Evolutionary conservation across 2,113 vertebrate species (phyloP).

Genomic region (Siniperca chuatsi): DNA sequence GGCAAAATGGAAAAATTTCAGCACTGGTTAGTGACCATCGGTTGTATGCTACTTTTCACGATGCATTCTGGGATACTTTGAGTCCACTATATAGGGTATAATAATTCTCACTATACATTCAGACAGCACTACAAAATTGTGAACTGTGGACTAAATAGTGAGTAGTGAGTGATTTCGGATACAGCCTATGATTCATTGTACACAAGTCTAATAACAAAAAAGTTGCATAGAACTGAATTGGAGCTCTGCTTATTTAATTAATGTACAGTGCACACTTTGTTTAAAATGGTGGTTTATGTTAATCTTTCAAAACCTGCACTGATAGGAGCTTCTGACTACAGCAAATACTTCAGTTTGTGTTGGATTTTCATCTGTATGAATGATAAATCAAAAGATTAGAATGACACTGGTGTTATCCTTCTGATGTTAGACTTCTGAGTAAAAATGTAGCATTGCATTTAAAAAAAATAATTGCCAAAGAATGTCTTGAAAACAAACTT

Average conservation of each 20-base stretch:
- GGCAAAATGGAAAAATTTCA: too few relatives aligned
- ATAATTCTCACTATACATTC: too few relatives aligned
- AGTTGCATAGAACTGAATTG: too few relatives aligned
- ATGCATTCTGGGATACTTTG: too few relatives aligned
- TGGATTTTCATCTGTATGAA: neutral
- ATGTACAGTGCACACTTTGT: neutral
- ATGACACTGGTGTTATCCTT: neutral
- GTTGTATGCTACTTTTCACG: too few relatives aligned
- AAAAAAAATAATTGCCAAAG: neutral
- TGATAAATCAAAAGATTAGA: neutral
- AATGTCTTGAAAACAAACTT: constrained; percentile 13
- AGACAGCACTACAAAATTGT: too few relatives aligned
- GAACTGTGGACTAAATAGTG: too few relatives aligned
- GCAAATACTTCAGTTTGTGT: neutral
- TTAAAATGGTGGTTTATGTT: neutral
- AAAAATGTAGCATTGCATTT: neutral
- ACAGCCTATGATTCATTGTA: neutral
- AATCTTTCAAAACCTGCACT: neutral
- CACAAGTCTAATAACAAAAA: neutral
- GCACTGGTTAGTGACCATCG: too few relatives aligned
- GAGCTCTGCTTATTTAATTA: neutral
- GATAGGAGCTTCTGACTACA: neutral
- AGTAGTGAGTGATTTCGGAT: too few relatives aligned
- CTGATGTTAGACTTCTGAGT: neutral
- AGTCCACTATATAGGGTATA: too few relatives aligned